Evolutionary conservation across 2,888 invertebrate species (phyloP), one percentile per base, ranked within the genome.

Genomic region (Ophonus ardosiacus): DNA sequence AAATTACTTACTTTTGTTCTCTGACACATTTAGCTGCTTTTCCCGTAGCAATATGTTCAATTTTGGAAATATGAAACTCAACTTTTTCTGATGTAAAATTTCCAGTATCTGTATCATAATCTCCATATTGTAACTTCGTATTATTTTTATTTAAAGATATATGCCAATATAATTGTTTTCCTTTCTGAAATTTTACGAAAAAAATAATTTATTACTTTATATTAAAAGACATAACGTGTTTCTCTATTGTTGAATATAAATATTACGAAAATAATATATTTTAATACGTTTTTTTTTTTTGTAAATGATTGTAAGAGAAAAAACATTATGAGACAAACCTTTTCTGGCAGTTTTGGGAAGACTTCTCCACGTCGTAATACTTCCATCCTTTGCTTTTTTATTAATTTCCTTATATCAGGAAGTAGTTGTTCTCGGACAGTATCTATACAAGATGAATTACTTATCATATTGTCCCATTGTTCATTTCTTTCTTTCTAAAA

Each of bases 301-400:
- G 5, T 31, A 31, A 31, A 31, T 5, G 31, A 31, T 31, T 31
- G 3, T 24, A 24, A 31, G 31, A 31, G 43, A 51, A 8, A 13
- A 5, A 5, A 51, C n/a, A 51, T 13, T 51, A 51, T 31, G 31
- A 31, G 6, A 31, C 6, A 51, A 51, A 89, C 90, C 87, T 90
- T 90, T 87, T 90, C 90, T 8, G 88, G 85, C 15, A 90, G 87
- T 86, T 89, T 90, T 7, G 90, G 90, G 87, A 91, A 91, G 56
- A 87, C 83, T 7, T 86, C 87, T 3, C 90, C 90, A 4, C 86
- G 86, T 84, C 88, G 87, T 13, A 91, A 81, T 57, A 88, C 87
- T 40, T 88, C 88, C 56, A 90, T 88, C 74, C 91, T 86, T 79
- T 90, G 90, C 82, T 89, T 86, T 40, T 86, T 87, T 13, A 91